A percentile compares a stretch with the other conserved stretches of the same genome.
Evolutionary conservation across 2,113 vertebrate genomes (phyloP).

Genomic region (Prunella himalayana): DNA sequence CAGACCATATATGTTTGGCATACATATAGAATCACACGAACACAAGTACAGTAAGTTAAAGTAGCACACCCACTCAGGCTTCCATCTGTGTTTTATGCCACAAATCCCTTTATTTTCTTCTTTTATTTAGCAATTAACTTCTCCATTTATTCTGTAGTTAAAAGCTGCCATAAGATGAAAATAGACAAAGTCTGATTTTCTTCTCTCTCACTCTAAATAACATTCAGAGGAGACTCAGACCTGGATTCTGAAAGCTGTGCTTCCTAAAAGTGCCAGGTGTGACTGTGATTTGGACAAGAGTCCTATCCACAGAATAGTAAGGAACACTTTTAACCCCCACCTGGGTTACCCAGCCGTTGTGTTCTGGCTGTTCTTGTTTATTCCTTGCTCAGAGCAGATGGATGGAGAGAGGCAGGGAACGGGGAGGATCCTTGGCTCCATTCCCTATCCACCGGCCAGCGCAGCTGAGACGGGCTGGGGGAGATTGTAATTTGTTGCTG

Average conservation of each 20-base stretch:
- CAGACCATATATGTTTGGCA: slow-evolving; percentile 59
- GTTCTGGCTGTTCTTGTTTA: slow-evolving; percentile 52
- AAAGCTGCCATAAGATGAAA: slow-evolving; percentile 27
- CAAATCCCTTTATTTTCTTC: slow-evolving; percentile 29
- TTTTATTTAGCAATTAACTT: slow-evolving; percentile 49
- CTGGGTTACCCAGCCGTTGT: slow-evolving; percentile 46
- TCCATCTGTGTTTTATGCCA: slow-evolving; percentile 22
- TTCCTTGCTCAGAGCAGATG: slow-evolving; percentile 45
- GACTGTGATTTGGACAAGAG: slow-evolving; percentile 17
- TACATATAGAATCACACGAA: not conserved
- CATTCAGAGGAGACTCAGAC: slow-evolving; percentile 31
- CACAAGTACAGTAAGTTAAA: slow-evolving; percentile 7
- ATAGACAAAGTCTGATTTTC: slow-evolving; percentile 16
- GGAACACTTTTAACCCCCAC: slow-evolving; percentile 9
- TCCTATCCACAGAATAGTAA: not conserved
- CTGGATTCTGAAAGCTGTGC: not conserved
- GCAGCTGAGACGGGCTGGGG: slow-evolving; percentile 26
- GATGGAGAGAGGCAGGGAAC: slow-evolving; percentile 37
- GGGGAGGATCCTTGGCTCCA: slow-evolving; percentile 55
- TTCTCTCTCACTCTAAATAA: slow-evolving; percentile 2
- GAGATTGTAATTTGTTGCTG: not conserved
- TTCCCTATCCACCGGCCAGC: slow-evolving; percentile 38
- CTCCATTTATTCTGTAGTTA: slow-evolving; percentile 39
- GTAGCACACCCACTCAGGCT: not conserved
- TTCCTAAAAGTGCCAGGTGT: slow-evolving; percentile 28